phyloP scores from a whole-genome alignment of 2,797 vertebrate species.

The Arnoldichthys spilopterus region DNA sequence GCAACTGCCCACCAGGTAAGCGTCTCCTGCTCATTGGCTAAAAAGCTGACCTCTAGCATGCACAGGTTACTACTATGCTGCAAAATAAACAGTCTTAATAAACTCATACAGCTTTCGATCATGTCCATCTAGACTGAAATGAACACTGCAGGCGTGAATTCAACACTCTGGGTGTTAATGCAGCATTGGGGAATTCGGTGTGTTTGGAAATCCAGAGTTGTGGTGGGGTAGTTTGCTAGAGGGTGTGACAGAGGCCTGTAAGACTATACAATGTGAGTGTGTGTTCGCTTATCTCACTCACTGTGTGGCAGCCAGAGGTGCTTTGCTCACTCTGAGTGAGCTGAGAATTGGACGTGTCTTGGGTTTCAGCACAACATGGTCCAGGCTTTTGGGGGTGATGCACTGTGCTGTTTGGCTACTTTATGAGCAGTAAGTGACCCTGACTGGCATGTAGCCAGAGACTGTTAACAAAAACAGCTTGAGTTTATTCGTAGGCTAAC shows the following conservation, averaged over 20 bases:
- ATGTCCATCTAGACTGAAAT: not conserved
- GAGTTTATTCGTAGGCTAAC: not conserved
- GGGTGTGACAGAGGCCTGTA: not conserved
- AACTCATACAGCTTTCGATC: not conserved
- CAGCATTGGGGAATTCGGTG: not conserved
- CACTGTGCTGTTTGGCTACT: constrained; percentile 3
- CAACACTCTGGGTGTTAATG: constrained; percentile 2
- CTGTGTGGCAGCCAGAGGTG: not conserved
- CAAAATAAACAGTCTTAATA: not conserved
- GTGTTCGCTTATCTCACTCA: constrained; percentile 4
- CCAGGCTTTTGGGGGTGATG: not conserved
- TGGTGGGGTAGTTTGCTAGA: not conserved
- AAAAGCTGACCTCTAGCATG: not conserved
- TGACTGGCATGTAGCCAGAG: not conserved
- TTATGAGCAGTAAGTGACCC: not conserved
- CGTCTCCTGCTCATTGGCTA: not conserved
- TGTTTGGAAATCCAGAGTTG: not conserved
- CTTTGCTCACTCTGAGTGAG: constrained; percentile 1
- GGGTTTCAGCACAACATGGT: constrained; percentile 21
- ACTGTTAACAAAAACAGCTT: not conserved
- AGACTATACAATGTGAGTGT: not conserved
- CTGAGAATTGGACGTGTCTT: constrained; percentile 8
- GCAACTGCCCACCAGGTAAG: constrained; percentile 97
- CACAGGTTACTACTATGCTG: not conserved
- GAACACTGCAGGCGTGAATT: not conserved